Conservation (phyloP, 2,113 vertebrate genomes). For the Apus apus region DNA sequence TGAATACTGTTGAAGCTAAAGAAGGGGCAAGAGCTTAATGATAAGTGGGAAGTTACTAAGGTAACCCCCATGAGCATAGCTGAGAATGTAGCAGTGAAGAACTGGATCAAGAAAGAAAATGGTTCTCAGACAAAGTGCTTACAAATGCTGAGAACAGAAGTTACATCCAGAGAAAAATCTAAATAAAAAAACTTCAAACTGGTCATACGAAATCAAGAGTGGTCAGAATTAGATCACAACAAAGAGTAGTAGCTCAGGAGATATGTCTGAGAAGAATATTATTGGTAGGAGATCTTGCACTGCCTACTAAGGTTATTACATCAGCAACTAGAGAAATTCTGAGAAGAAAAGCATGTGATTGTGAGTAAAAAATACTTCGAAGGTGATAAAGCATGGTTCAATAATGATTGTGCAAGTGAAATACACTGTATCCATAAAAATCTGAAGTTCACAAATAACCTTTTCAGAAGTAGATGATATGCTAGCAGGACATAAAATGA, state of each 20-base stretch:
- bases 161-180: not conserved
- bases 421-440: not conserved
- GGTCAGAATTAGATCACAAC: not conserved
- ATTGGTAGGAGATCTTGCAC: constrained; percentile 12
- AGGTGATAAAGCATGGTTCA: not conserved
- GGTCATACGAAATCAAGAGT: not conserved
- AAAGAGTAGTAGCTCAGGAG: not conserved
- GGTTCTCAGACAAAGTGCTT: not conserved
- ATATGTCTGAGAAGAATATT: not conserved
- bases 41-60: not conserved
- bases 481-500: not conserved
- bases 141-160: not conserved
- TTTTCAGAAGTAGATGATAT: not conserved
- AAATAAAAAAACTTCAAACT: not conserved
- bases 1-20: not conserved
- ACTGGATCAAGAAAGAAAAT: not conserved
- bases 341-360: not conserved
- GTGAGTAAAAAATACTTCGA: not conserved
- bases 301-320: constrained; percentile 26
- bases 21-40: not conserved
- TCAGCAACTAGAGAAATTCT: not conserved
- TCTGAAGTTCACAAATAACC: not conserved
- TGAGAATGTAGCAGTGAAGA: not conserved
- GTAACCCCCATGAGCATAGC: not conserved
- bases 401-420: not conserved